Conservation (phyloP, 2,888 invertebrate genomes). For the Yponomeuta cagnagella region DNA sequence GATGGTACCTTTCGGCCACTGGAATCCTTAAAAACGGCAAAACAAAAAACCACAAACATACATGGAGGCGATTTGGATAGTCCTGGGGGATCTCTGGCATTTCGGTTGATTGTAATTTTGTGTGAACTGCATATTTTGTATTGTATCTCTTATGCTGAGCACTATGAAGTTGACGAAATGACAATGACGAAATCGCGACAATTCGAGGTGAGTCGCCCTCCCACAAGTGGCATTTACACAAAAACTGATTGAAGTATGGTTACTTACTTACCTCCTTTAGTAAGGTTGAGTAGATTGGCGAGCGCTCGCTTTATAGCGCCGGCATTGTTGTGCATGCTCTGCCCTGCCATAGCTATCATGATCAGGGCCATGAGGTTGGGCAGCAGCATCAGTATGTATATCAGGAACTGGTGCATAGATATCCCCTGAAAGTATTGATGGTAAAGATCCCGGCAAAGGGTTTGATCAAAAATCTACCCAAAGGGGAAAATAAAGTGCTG, state of each 20-base stretch:
- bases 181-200: too few relatives aligned
- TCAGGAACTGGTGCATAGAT: neutral
- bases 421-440: neutral
- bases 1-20: too few relatives aligned
- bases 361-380: neutral
- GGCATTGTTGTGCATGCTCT: slow-evolving; percentile 1
- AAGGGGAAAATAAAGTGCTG: neutral
- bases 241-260: neutral
- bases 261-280: neutral
- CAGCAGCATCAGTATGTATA: slow-evolving; percentile 7
- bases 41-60: too few relatives aligned
- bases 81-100: too few relatives aligned
- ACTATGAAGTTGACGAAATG: too few relatives aligned
- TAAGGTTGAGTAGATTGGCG: neutral
- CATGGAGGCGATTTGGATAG: too few relatives aligned
- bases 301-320: neutral
- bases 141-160: too few relatives aligned
- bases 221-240: neutral
- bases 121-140: too few relatives aligned
- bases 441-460: neutral
- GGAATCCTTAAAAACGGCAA: too few relatives aligned
- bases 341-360: neutral
- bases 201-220: neutral
- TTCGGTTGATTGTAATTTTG: too few relatives aligned
- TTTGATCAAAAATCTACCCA: neutral